Base-by-base conservation (phyloP, 2,113 vertebrate species). In the Onychostoma macrolepis region DNA sequence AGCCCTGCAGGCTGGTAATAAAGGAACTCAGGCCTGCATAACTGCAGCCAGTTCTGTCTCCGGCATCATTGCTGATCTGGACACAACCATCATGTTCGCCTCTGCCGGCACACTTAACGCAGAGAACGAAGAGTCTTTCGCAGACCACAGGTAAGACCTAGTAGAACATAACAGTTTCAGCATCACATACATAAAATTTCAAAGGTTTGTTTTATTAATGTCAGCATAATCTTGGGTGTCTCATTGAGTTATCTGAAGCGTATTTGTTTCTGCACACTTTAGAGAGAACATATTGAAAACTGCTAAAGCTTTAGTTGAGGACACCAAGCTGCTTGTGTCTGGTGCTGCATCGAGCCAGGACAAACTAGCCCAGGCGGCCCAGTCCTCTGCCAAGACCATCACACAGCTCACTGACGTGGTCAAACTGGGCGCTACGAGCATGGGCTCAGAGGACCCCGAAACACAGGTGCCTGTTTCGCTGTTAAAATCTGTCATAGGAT, bases 21-120 rank as follows among this genome's bases (percentile, higher is more conserved):
- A 98, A 91, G 99, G 98, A 76, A 99, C 98, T 0, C 99, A 99
- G 92, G 99, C 99, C 26, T 99, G 99, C 84, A 99, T 99, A 89
- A 99, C 98, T 0, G 99, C 99, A 0, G 97, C 96, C 85, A 96
- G 97, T 6, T 97, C 99, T 0, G 98, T 99, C 79, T 98, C 98
- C 0, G 99, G 98, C 65, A 99, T 99, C 91, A 99, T 99, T 17
- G 98, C 97, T 1, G 99, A 99, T 92, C 95, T 99, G 87, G 99
- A 99, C 92, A 99, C 99, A 79, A 99, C 99, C 84, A 99, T 99
- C 94, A 99, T 99, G 99, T 99, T 99, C 67, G 99, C 99, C 28
- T 98, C 99, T 0, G 98, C 99, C 4, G 99, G 99, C 85, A 99
- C 98, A 0, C 96, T 99, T 65, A 97, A 97, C 6, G 96, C 99